phyloP scores from a whole-genome alignment of 2,113 vertebrate genomes.

The Hucho hucho region DNA sequence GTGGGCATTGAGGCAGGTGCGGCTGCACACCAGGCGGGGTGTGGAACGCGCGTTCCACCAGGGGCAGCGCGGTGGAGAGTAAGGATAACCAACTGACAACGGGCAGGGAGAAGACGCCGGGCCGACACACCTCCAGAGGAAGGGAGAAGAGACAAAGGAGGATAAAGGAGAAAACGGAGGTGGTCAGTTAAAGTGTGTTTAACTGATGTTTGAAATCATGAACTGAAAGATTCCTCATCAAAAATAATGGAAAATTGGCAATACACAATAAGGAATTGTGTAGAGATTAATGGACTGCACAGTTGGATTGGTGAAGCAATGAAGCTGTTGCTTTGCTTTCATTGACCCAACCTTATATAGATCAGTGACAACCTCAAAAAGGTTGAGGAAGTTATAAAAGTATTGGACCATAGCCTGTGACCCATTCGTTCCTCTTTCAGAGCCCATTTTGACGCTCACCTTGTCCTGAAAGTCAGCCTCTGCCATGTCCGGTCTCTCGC shows the following conservation, averaged over 20 bases:
- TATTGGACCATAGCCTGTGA: too few relatives aligned
- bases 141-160: not conserved
- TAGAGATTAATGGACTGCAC: too few relatives aligned
- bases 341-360: too few relatives aligned
- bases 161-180: conserved; percentile 1
- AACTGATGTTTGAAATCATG: too few relatives aligned
- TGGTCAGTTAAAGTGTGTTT: too few relatives aligned
- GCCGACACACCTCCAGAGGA: conserved; percentile 91
- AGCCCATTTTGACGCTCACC: conserved; percentile 64
- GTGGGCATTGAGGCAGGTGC: conserved; percentile 93
- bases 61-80: conserved; percentile 82
- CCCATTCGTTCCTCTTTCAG: too few relatives aligned
- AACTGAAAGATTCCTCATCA: too few relatives aligned
- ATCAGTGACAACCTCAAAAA: too few relatives aligned
- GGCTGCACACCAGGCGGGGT: conserved; percentile 86
- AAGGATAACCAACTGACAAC: conserved; percentile 92
- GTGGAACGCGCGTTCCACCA: conserved; percentile 90
- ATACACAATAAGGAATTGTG: too few relatives aligned
- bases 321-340: too few relatives aligned
- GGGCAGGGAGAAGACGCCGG: conserved; percentile 82
- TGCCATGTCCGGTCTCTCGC: conserved; percentile 83
- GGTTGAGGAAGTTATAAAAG: too few relatives aligned
- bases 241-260: not conserved
- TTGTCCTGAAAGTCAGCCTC: conserved; percentile 94
- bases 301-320: too few relatives aligned